Evolutionary conservation across 2,888 invertebrate genomes (phyloP).

Genomic region (Eutolmus rufibarbis): DNA sequence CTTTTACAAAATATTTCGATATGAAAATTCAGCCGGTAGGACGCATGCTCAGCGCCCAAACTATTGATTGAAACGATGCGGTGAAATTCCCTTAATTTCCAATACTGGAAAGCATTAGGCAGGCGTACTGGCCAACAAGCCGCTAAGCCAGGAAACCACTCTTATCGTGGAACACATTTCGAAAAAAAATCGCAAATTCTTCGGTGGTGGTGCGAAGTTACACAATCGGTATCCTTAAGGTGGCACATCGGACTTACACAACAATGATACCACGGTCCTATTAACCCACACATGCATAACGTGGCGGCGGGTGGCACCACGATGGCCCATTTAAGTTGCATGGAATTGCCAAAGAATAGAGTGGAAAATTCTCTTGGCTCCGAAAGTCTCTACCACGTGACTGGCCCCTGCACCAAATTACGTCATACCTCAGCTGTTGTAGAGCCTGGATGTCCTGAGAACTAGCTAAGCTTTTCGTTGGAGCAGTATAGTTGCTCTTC

Average conservation of each 20-base stretch:
- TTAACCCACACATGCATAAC: background rate
- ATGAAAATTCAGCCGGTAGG: background rate
- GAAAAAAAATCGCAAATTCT: background rate
- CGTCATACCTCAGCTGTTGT: slow-evolving; percentile 62
- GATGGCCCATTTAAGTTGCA: slow-evolving; percentile 34
- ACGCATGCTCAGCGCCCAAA: slow-evolving; percentile 48
- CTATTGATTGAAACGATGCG: slow-evolving; percentile 51
- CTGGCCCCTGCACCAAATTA: slow-evolving; percentile 55
- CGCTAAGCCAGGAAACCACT: slow-evolving; percentile 24
- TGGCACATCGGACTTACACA: background rate
- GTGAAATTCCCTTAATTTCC: slow-evolving; percentile 47
- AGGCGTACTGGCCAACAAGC: background rate
- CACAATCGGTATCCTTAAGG: slow-evolving; percentile 12
- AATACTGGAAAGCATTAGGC: slow-evolving; percentile 22
- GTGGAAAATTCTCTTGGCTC: slow-evolving; percentile 24
- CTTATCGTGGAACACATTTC: background rate
- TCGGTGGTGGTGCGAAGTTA: background rate
- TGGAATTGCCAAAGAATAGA: slow-evolving; percentile 20
- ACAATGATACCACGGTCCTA: background rate
- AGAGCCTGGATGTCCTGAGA: background rate
- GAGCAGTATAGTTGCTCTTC: background rate
- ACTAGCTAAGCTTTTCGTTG: background rate
- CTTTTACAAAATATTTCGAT: background rate
- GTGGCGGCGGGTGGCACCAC: background rate
- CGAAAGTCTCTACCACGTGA: slow-evolving; percentile 49